Evolutionary conservation across 2,113 vertebrate species (phyloP).

Genomic region (Gavialis gangeticus): DNA sequence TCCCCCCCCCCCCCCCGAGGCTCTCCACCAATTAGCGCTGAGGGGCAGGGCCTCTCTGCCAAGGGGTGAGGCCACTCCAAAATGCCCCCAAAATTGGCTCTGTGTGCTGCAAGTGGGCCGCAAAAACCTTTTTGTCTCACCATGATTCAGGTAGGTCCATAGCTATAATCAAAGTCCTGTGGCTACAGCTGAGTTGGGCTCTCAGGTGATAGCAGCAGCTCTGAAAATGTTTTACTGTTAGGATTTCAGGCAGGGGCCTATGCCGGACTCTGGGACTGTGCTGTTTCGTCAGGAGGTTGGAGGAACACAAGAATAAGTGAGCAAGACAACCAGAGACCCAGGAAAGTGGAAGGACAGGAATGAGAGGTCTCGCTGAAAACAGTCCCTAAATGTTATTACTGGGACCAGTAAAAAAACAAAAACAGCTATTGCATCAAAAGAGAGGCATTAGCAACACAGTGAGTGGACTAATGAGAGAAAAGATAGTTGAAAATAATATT

Average conservation of each 20-base stretch:
- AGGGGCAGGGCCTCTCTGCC: too few relatives aligned
- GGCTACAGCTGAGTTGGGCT: too few relatives aligned
- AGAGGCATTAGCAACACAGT: not conserved
- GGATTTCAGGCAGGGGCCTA: not conserved
- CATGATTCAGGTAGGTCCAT: too few relatives aligned
- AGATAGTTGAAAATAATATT: not conserved
- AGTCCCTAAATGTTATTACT: not conserved
- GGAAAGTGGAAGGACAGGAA: not conserved
- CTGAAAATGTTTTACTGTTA: not conserved
- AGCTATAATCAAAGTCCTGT: too few relatives aligned
- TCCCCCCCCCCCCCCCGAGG: too few relatives aligned
- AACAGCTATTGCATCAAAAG: not conserved
- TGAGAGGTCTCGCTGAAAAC: not conserved
- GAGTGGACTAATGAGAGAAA: not conserved
- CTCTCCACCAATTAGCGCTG: too few relatives aligned
- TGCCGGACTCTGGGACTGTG: not conserved
- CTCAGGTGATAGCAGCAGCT: too few relatives aligned
- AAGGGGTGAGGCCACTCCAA: too few relatives aligned
- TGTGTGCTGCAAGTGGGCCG: too few relatives aligned
- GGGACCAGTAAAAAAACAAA: not conserved
- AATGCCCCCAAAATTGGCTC: too few relatives aligned
- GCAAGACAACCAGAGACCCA: not conserved
- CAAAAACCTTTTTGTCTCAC: too few relatives aligned
- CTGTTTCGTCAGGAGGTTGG: not conserved
- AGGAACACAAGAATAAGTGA: not conserved